Evolutionary conservation across 2,888 invertebrate species (phyloP).

Genomic region (Lydus trimaculatus): DNA sequence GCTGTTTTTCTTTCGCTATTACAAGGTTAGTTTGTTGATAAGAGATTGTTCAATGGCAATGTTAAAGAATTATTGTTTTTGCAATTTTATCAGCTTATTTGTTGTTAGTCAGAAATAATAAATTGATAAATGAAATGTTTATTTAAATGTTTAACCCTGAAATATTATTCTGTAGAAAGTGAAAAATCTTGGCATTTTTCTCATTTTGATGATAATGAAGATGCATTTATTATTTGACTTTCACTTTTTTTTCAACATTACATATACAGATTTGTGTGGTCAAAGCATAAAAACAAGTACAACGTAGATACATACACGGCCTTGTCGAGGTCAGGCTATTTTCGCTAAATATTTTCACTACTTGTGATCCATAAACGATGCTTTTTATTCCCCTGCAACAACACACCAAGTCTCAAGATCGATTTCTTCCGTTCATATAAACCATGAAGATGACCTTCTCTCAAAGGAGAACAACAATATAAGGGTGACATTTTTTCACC

Average conservation of each 20-base stretch:
- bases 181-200: background rate
- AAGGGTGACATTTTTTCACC: too few species aligned
- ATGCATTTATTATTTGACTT: conserved; percentile 9
- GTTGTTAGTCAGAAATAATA: background rate
- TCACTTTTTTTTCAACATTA: conserved; percentile 22
- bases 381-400: background rate
- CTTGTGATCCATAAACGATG: background rate
- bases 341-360: conserved; percentile 19
- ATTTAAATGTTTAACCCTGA: conserved; percentile 7
- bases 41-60: conserved; percentile 7
- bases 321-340: conserved; percentile 38
- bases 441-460: too few species aligned
- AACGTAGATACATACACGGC: conserved; percentile 13
- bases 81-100: background rate
- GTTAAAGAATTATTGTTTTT: conserved; percentile 6
- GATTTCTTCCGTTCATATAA: too few species aligned
- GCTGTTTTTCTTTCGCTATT: background rate
- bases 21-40: background rate
- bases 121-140: conserved; percentile 5
- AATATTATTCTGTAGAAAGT: background rate
- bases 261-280: conserved; percentile 8
- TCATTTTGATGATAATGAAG: background rate
- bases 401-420: too few species aligned
- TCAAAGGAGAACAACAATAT: too few species aligned
- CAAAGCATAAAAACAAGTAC: background rate